A percentile compares a stretch with the other conserved stretches of the same genome.
These are phyloP conservation scores for Phthorimaea operculella DNA, from an alignment of 1,140 invertebrate genomes.

Conservation along the genomic window DNA sequence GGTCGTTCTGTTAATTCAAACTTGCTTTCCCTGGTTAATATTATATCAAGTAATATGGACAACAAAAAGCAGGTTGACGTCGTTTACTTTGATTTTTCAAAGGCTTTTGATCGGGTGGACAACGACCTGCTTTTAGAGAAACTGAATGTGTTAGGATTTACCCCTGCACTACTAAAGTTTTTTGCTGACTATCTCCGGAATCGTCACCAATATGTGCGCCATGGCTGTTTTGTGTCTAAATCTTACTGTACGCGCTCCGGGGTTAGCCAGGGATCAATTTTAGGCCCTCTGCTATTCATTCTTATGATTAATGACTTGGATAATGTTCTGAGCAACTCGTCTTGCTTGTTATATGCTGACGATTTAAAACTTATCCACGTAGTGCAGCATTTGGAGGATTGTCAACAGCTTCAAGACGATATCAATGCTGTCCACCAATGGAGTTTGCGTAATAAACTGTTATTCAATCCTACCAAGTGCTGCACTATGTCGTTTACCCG, in stretches of 20 bases:
- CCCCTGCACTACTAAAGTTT: not conserved
- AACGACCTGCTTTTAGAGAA: slow-evolving; percentile 10
- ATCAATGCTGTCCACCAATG: not conserved
- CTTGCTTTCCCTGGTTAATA: not conserved
- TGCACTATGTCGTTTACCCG: not conserved
- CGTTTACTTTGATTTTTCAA: slow-evolving; percentile 14
- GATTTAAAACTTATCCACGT: slow-evolving; percentile 2
- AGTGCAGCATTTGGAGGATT: not conserved
- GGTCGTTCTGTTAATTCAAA: slow-evolving; percentile 6
- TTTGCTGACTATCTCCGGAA: slow-evolving; percentile 4
- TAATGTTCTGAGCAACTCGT: not conserved
- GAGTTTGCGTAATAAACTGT: not conserved
- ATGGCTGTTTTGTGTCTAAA: slow-evolving; percentile 1
- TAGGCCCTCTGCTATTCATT: slow-evolving; percentile 7
- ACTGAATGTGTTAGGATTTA: slow-evolving; percentile 1
- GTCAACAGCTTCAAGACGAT: not conserved
- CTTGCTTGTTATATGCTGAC: slow-evolving; percentile 6
- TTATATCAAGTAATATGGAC: slow-evolving; percentile 1
- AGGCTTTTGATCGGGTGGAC: slow-evolving; percentile 23
- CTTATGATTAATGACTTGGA: slow-evolving; percentile 4
- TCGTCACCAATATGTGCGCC: slow-evolving; percentile 4
- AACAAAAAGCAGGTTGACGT: slow-evolving; percentile 21
- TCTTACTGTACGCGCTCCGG: slow-evolving; percentile 6
- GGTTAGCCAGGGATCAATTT: slow-evolving; percentile 8
- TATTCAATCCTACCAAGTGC: not conserved